Percentiles rank a stretch among this genome's conserved stretches.
These are phyloP conservation scores for Dysdera silvatica DNA, from an alignment of 1,140 invertebrate species.

Conservation along the genomic window DNA sequence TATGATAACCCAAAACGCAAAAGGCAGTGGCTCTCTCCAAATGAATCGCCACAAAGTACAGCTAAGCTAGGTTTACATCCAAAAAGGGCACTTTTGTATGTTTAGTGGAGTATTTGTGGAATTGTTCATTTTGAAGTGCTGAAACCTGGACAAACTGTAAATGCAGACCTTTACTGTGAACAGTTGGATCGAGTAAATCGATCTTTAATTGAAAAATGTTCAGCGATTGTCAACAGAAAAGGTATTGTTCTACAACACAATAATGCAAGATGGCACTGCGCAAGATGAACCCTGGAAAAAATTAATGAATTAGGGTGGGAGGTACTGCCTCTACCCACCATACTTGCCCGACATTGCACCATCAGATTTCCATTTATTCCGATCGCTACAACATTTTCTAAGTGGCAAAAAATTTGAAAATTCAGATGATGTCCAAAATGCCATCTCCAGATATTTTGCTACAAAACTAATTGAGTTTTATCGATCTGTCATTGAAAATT, in stretches of 20 bases:
- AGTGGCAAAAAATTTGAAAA: not conserved
- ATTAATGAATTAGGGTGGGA: not conserved
- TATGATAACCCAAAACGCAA: constrained; percentile 2
- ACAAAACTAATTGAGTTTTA: too few relatives aligned
- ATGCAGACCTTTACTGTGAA: not conserved
- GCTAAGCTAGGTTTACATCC: not conserved
- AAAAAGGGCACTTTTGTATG: not conserved
- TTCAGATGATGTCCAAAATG: not conserved
- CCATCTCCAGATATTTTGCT: not conserved
- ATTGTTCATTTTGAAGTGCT: constrained; percentile 19
- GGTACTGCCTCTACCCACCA: constrained; percentile 5
- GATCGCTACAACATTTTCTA: not conserved
- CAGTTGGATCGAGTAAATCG: constrained; percentile 1
- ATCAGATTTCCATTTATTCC: constrained; percentile 1
- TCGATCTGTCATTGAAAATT: too few relatives aligned
- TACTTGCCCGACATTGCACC: constrained; percentile 2
- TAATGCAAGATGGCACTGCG: not conserved
- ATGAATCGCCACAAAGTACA: constrained; percentile 13
- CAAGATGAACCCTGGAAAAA: not conserved
- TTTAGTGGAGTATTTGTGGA: not conserved
- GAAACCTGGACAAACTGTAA: constrained; percentile 5
- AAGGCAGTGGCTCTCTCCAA: constrained; percentile 1
- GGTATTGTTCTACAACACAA: constrained; percentile 26
- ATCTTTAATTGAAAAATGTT: not conserved
- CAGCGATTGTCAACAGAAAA: constrained; percentile 2